A percentile compares a stretch with the other conserved stretches of the same genome.
These are phyloP conservation scores for Catharus ustulatus DNA, from an alignment of 2,797 vertebrate species.

Conservation along the genomic window DNA sequence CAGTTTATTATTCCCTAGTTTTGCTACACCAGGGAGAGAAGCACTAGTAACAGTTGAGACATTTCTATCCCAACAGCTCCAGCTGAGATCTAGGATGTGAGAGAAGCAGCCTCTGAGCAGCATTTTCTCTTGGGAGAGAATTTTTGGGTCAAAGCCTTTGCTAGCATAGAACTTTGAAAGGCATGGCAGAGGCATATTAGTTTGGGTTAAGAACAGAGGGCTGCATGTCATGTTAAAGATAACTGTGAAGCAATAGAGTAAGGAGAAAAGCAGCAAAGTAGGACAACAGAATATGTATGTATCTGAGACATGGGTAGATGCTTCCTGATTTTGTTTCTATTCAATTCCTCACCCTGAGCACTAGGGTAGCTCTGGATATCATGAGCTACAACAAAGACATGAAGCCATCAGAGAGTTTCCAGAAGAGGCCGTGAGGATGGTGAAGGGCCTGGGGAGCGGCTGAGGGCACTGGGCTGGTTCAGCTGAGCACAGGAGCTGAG, in stretches of 20 bases:
- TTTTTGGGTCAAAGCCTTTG: slow-evolving; percentile 5
- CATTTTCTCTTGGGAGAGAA: not conserved
- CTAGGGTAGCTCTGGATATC: not conserved
- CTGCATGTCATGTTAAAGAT: not conserved
- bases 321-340: not conserved
- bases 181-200: not conserved
- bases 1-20: not conserved
- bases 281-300: not conserved
- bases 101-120: not conserved
- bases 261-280: not conserved
- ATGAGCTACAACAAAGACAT: not conserved
- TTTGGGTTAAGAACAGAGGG: not conserved
- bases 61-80: not conserved
- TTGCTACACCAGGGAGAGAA: not conserved
- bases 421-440: too few species aligned
- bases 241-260: not conserved
- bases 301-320: not conserved
- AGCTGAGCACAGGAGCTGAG: not conserved
- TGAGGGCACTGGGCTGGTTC: not conserved
- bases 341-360: not conserved
- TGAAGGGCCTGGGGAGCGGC: not conserved
- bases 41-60: not conserved
- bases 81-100: not conserved
- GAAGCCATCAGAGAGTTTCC: not conserved
- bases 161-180: not conserved